phyloP scores from a whole-genome alignment of 2,888 invertebrate genomes.

The Hetaerina titia region DNA sequence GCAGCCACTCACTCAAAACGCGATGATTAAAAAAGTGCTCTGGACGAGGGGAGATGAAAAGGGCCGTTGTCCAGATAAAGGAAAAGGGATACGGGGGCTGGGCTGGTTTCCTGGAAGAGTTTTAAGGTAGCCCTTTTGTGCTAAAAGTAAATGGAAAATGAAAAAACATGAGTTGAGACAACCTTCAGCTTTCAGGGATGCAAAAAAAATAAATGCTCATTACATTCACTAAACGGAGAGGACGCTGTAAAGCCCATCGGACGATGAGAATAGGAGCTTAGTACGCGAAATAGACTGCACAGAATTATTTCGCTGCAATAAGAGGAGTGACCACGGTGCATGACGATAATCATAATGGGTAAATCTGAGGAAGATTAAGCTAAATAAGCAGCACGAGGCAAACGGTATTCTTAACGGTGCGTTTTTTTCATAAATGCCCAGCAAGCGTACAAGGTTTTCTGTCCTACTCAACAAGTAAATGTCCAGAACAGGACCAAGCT shows the following conservation, averaged over 20 bases:
- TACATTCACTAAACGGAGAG: not conserved
- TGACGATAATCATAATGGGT: not conserved
- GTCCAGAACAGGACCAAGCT: not conserved
- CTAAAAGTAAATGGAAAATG: not conserved
- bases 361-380: not conserved
- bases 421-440: not conserved
- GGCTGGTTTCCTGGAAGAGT: not conserved
- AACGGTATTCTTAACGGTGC: not conserved
- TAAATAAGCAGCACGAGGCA: not conserved
- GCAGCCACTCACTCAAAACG: conserved; percentile 6
- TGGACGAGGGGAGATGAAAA: not conserved
- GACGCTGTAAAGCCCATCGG: not conserved
- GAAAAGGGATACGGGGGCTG: not conserved
- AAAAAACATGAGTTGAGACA: not conserved
- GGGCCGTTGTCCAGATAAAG: not conserved
- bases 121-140: not conserved
- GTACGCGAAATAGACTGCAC: not conserved
- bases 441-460: not conserved
- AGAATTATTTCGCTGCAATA: not conserved
- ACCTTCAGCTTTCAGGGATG: not conserved
- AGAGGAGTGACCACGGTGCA: not conserved
- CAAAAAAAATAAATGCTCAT: not conserved
- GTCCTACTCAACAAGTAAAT: not conserved
- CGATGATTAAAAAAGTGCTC: conserved; percentile 19
- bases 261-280: not conserved